Conservation (phyloP, 2,113 vertebrate genomes). For the Atrichornis clamosus region DNA sequence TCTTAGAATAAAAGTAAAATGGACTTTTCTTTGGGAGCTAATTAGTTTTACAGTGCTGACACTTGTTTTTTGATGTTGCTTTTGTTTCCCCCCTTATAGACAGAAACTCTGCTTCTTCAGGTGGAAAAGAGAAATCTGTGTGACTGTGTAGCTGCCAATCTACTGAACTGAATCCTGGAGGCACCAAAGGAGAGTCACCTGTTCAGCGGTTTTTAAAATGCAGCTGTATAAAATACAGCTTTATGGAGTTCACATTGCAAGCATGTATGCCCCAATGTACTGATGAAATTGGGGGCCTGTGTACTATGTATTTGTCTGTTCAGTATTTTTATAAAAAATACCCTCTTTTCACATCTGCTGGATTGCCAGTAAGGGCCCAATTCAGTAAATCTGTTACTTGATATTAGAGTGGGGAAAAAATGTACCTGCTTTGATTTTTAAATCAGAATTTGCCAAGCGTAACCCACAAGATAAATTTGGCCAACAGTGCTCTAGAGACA, state of each 20-base stretch:
- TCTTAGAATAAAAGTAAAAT: neutral
- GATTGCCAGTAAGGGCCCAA: neutral
- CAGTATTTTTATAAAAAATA: neutral
- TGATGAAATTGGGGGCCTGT: neutral
- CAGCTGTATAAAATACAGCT: conserved; percentile 39
- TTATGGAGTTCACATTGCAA: neutral
- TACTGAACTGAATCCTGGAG: conserved; percentile 53
- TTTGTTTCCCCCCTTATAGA: conserved; percentile 16
- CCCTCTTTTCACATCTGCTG: neutral
- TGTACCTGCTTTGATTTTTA: conserved; percentile 12
- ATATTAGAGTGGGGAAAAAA: neutral
- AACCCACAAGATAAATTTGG: conserved; percentile 4
- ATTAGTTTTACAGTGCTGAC: neutral
- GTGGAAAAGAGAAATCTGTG: conserved; percentile 66
- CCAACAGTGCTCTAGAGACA: neutral
- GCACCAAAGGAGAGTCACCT: neutral
- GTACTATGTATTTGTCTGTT: neutral
- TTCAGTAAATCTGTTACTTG: neutral
- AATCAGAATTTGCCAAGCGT: neutral
- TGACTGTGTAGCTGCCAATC: conserved; percentile 42
- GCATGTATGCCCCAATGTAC: neutral
- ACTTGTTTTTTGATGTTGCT: neutral
- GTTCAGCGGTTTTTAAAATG: neutral
- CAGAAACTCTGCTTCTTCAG: conserved; percentile 65
- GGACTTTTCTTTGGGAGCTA: neutral